Base-by-base conservation (phyloP, 1,140 invertebrate genomes). In the Atta texana region DNA sequence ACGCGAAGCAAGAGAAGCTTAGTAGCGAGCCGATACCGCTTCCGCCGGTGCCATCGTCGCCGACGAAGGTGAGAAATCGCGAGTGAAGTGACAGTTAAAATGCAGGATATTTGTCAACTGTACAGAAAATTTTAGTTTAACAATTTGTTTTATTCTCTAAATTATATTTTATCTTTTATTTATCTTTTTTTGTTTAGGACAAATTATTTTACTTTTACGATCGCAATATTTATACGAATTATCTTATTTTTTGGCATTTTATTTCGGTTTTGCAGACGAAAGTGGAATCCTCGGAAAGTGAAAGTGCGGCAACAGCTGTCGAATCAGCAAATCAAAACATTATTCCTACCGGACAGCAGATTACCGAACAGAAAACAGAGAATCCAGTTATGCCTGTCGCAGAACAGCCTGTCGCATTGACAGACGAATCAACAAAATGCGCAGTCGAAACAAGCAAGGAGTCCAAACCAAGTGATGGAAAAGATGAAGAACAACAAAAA, bases 41-140 rank as follows among this genome's bases (percentile, higher is more conserved):
- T 31, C 91, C 92, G 5, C 81, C 92, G 0, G 75, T 63, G 1
- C 90, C 90, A 2, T 88, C 90, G 14, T 87, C 91, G 3, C 89
- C 90, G 0, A 84, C 55, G 2, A 91, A 90, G 21, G 34, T 68
- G 12, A 75, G 77, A 24, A 53, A 49, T 4, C 5, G 7, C 5
- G 14, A 18, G 12, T 55, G 10, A 18, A 24, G 34, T 44, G 14
- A 2, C 5, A 24, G 5, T 69, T 69, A 77, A 77, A 44, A n/a
- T 6, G 3, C 21, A 6, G 16, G 12, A 12, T 18, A 21, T 8
- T 77, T 64, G 2, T 77, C 7, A 28, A 44, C 16, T 64, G 3
- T 53, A 80, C 4, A 31, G n/a, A 16, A 74, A 57, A 39, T 76
- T 61, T 31, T 55, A 72, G 53, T 55, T 4, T 18, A 69, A 34